Conservation (phyloP, 2,113 vertebrate species). For the Cromileptes altivelis region DNA sequence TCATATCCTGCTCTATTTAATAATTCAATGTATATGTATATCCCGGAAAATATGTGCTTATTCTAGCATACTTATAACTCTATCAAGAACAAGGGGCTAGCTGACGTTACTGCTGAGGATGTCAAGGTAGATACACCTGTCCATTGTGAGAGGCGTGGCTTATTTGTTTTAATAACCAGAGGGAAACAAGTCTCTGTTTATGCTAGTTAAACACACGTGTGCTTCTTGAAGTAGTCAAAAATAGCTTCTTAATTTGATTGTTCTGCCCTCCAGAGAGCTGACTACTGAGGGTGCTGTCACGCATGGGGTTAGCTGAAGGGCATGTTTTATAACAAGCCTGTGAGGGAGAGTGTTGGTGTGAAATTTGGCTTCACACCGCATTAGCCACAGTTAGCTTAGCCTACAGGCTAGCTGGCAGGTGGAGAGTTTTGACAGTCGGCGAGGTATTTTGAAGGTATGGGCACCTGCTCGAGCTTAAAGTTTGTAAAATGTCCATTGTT, state of each 20-base stretch:
- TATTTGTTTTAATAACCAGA: not conserved
- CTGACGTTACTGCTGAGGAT: not conserved
- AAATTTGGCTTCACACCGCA: slow-evolving; percentile 42
- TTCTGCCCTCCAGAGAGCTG: not conserved
- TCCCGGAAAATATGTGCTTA: slow-evolving; percentile 66
- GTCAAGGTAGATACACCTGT: not conserved
- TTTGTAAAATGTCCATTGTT: not conserved
- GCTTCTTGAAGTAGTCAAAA: not conserved
- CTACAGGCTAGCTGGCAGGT: slow-evolving; percentile 31
- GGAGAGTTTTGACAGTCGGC: not conserved
- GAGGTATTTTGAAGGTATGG: not conserved
- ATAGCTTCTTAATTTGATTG: slow-evolving; percentile 18
- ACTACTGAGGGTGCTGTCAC: slow-evolving; percentile 13
- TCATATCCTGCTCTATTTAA: slow-evolving; percentile 73
- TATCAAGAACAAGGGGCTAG: slow-evolving; percentile 9
- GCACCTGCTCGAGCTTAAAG: not conserved
- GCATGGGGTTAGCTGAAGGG: slow-evolving; percentile 48
- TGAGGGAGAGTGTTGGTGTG: not conserved
- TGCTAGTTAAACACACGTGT: not conserved
- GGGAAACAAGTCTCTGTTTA: not conserved
- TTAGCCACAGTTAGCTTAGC: slow-evolving; percentile 56
- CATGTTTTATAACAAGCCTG: slow-evolving; percentile 37
- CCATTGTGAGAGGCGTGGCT: not conserved
- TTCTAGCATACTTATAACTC: slow-evolving; percentile 30
- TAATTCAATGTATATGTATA: slow-evolving; percentile 72